Evolutionary conservation across 2,113 vertebrate genomes (phyloP).

Genomic region (Sinocyclocheilus rhinocerous): DNA sequence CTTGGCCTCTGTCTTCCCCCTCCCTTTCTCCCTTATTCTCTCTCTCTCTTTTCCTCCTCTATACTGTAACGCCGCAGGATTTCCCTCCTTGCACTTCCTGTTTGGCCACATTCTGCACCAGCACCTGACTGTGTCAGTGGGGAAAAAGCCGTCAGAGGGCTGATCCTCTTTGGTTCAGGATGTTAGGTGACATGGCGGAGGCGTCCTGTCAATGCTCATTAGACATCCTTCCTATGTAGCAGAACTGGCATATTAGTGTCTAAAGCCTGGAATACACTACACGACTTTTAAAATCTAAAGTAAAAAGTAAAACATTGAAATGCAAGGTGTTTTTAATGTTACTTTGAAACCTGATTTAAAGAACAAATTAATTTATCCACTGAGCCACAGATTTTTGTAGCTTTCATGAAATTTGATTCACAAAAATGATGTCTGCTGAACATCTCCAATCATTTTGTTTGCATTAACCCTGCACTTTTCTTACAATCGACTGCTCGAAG

Average conservation of each 20-base stretch:
- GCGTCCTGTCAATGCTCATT: too few relatives aligned
- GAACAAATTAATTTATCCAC: too few relatives aligned
- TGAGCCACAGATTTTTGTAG: too few relatives aligned
- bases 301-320: too few relatives aligned
- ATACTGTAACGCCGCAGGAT: constrained; percentile 34
- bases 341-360: too few relatives aligned
- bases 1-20: constrained; percentile 33
- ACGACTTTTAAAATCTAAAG: too few relatives aligned
- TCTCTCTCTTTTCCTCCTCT: constrained; percentile 32
- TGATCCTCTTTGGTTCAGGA: constrained; percentile 23
- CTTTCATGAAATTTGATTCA: too few relatives aligned
- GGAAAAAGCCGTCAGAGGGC: constrained; percentile 62
- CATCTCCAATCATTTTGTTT: too few relatives aligned
- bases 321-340: too few relatives aligned
- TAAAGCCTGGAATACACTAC: not conserved
- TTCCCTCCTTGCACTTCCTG: constrained; percentile 67
- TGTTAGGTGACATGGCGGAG: not conserved
- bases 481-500: too few relatives aligned
- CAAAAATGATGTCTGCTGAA: too few relatives aligned
- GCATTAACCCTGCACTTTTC: too few relatives aligned
- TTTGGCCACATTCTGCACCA: constrained; percentile 69
- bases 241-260: not conserved
- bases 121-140: constrained; percentile 67
- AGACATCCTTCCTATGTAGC: not conserved
- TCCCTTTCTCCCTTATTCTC: not conserved